phyloP scores from a whole-genome alignment of 2,888 invertebrate species.

The Meiosimyza decipiens region DNA sequence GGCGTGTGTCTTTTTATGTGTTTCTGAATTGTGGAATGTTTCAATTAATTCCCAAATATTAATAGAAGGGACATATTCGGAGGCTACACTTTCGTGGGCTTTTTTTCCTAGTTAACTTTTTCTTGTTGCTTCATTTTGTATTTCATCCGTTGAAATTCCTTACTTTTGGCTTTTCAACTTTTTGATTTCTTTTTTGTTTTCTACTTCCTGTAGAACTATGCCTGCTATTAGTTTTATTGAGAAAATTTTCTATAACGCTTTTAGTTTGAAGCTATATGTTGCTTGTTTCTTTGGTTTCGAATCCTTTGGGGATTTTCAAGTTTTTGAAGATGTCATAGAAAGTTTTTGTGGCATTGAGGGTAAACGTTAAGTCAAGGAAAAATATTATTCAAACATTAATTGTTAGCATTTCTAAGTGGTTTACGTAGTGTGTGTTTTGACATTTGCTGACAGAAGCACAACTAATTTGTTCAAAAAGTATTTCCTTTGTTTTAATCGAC shows the following conservation, averaged over 20 bases:
- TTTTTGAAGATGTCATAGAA: not conserved
- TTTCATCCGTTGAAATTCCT: not conserved
- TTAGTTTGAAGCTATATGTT: not conserved
- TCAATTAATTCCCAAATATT: constrained; percentile 25
- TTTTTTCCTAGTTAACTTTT: no score
- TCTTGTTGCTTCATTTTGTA: not conserved
- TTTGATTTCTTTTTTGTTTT: not conserved
- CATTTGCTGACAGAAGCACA: no score
- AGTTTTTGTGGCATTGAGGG: constrained; percentile 1
- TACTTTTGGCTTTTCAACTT: not conserved
- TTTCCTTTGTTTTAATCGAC: no score
- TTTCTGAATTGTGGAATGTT: constrained; percentile 10
- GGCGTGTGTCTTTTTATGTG: not conserved
- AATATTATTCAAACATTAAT: no score
- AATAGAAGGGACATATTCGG: not conserved
- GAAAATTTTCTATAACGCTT: not conserved
- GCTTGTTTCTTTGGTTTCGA: not conserved
- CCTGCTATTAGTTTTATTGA: not conserved
- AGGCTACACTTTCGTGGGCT: no score
- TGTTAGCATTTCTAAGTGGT: no score
- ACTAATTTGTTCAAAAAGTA: no score
- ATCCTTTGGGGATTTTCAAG: not conserved
- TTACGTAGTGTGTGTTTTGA: no score
- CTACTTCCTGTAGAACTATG: not conserved
- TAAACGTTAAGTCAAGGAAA: no score